Conservation (phyloP, 2,113 vertebrate species). For the Chamaetylas fuelleborni region DNA sequence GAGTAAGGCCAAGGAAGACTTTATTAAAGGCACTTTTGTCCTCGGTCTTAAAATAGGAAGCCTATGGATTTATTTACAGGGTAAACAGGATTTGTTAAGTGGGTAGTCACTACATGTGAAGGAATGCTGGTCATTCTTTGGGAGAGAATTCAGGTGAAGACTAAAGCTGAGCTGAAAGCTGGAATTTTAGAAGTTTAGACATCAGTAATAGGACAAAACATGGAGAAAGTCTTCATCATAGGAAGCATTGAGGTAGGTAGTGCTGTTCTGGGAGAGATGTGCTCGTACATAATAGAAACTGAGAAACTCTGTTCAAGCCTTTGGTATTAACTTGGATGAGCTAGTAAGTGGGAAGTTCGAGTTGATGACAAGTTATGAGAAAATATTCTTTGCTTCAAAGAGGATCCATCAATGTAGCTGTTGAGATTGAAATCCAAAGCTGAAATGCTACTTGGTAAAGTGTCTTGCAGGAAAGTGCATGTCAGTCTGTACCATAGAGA, state of each 20-base stretch:
- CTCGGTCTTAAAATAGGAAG: constrained; percentile 11
- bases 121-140: not conserved
- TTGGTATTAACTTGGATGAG: not conserved
- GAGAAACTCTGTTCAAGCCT: not conserved
- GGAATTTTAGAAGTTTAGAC: not conserved
- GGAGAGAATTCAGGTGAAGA: not conserved
- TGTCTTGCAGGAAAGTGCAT: not conserved
- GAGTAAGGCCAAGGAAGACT: constrained; percentile 15
- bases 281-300: not conserved
- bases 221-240: not conserved
- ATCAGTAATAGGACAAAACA: not conserved
- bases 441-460: not conserved
- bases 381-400: not conserved
- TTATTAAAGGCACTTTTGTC: constrained; percentile 28
- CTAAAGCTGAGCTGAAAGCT: not conserved
- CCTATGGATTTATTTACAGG: constrained; percentile 18
- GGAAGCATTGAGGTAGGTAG: not conserved
- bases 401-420: not conserved
- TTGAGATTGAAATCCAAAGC: not conserved
- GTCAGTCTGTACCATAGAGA: not conserved
- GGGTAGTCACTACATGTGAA: not conserved
- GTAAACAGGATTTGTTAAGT: constrained; percentile 13
- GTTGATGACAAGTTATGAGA: not conserved
- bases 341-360: not conserved
- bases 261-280: not conserved